A percentile compares a stretch with the other conserved stretches of the same genome.
These are phyloP conservation scores for Caerostris extrusa DNA, from an alignment of 1,140 invertebrate genomes.

Conservation along the genomic window DNA sequence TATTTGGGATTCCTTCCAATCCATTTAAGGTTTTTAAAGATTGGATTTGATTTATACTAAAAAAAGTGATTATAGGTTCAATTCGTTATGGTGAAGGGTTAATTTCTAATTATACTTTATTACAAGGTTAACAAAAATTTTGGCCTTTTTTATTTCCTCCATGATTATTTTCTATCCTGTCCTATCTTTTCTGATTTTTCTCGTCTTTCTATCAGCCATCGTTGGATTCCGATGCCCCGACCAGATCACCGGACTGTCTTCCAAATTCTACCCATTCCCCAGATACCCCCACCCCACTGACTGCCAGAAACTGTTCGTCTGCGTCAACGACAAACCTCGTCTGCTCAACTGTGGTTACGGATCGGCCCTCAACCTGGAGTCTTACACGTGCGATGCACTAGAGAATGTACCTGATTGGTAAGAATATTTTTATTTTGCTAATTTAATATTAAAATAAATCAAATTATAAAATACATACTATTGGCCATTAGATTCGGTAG, in stretches of 20 bases:
- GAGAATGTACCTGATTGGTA: slow-evolving; percentile 94
- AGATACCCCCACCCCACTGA: slow-evolving; percentile 92
- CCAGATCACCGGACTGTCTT: slow-evolving; percentile 89
- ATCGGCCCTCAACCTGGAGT: slow-evolving; percentile 92
- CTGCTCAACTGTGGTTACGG: slow-evolving; percentile 92
- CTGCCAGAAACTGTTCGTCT: slow-evolving; percentile 94
- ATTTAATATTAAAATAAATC: no score
- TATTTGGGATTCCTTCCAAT: no score
- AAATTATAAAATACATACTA: no score
- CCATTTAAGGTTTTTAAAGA: no score
- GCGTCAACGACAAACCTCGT: slow-evolving; percentile 91
- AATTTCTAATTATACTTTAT: no score
- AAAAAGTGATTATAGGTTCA: no score
- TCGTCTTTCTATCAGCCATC: slow-evolving; percentile 80
- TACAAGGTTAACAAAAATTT: no score
- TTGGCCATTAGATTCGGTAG: no score
- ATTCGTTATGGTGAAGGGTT: no score
- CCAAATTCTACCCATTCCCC: slow-evolving; percentile 94
- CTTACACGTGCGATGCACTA: slow-evolving; percentile 90
- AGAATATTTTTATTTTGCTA: slow-evolving; percentile 78
- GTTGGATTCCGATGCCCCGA: slow-evolving; percentile 86
- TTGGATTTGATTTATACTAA: no score
- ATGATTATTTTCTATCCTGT: neutral
- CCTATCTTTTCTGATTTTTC: no score
- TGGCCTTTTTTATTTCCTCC: no score